Base-by-base conservation (phyloP, 2,888 invertebrate genomes). In the Chymomyza amoena region DNA sequence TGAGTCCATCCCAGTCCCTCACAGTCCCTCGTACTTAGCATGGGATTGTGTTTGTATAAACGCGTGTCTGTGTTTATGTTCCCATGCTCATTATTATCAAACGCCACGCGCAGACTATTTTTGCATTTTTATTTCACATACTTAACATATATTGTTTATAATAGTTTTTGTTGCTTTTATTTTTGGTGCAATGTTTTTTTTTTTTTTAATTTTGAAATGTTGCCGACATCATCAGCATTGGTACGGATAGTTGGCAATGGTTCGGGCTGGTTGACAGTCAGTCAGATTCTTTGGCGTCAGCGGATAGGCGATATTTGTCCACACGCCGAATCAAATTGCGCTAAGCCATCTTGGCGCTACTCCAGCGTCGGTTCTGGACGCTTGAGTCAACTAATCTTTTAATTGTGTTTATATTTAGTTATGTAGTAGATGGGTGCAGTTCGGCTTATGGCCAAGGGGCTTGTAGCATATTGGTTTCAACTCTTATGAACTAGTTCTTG, bases 41-140 rank as follows among this genome's bases (percentile, higher is more conserved):
- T 45, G 16, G 32, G 63, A 52, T 60, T 64, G 63, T 72, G 78
- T 69, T 72, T 75, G 54, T 62, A 62, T 70, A 70, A 77, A 69
- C 52, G 69, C 69, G 50, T 66, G 54, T 68, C 61, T 39, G 69
- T 60, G 62, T 76, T 75, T 75, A 75, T 72, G 79, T 85, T 83
- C 85, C 83, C 83, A 83, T 83, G 85, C 85, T 85, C 83, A 83
- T 83, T 83, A 79, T 79, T 71, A 72, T 73, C 77, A 71, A 76
- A 68, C 70, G 85, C 79, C 83, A 83, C 83, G 83, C 83, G 83
- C 83, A 83, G 73, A 54, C 70, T 70, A 79, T 67, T 63, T 64
- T 68, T 77, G 73, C 78, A 69, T 70, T 60, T 51, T 61, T 60
- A 62, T 70, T 75, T 70, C 25, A 20, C 25, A n/a, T 32, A 60